A percentile compares a stretch with the other conserved stretches of the same genome.
Evolutionary conservation across 2,797 vertebrate genomes (phyloP).

Genomic region (Caiman crocodilus): DNA sequence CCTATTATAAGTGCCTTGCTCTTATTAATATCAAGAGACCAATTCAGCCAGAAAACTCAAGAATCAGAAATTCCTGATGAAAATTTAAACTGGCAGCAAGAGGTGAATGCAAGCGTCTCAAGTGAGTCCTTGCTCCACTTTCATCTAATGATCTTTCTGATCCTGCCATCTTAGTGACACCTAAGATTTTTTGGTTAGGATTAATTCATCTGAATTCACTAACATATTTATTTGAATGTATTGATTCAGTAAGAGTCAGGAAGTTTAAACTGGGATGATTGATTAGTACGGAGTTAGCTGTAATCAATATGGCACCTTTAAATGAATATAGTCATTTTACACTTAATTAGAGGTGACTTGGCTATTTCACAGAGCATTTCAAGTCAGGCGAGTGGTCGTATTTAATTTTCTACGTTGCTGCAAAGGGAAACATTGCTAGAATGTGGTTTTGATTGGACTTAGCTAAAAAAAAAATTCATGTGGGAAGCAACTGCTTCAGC

Average conservation of each 20-base stretch:
- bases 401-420: background rate
- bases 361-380: slow-evolving; percentile 44
- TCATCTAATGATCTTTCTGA: background rate
- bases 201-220: slow-evolving; percentile 19
- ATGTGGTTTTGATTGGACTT: background rate
- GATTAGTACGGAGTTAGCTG: slow-evolving; percentile 10
- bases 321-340: slow-evolving; percentile 62
- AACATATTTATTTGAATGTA: slow-evolving; percentile 36
- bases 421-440: background rate
- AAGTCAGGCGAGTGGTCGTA: background rate
- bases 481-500: too few relatives aligned
- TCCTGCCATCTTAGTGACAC: background rate
- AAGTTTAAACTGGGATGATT: slow-evolving; percentile 57
- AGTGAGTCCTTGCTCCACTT: background rate
- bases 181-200: background rate
- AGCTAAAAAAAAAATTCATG: too few relatives aligned
- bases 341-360: slow-evolving; percentile 68
- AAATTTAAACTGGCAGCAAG: background rate
- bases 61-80: background rate
- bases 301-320: slow-evolving; percentile 46
- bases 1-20: background rate
- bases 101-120: background rate
- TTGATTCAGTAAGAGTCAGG: background rate
- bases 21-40: background rate
- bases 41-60: background rate